Percentiles rank a stretch among this genome's conserved stretches.
These are phyloP conservation scores for Diachasma alloeum DNA, from an alignment of 1,140 invertebrate species.

Conservation along the genomic window DNA sequence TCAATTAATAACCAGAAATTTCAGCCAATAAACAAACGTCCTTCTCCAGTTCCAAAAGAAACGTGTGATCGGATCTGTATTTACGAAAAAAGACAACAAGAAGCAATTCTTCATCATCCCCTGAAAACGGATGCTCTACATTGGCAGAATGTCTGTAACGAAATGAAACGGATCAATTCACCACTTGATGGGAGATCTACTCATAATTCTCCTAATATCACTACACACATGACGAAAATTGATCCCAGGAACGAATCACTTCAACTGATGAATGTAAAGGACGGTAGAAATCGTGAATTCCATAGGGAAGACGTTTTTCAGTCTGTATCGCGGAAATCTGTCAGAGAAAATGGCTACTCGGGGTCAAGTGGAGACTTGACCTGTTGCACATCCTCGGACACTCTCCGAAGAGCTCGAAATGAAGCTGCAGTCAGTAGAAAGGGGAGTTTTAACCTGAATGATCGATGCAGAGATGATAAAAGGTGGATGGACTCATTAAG, in stretches of 20 bases:
- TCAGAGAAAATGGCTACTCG: conserved; percentile 44
- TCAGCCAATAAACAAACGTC: background rate
- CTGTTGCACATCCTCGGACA: conserved; percentile 39
- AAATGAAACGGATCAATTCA: background rate
- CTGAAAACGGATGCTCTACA: conserved; percentile 17
- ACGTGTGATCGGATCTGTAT: background rate
- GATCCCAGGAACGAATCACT: background rate
- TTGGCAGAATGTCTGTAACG: conserved; percentile 24
- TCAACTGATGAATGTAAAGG: background rate
- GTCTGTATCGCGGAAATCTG: conserved; percentile 32
- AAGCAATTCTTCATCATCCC: conserved; percentile 35
- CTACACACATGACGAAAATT: background rate
- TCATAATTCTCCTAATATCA: background rate
- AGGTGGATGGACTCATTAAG: conserved; percentile 65
- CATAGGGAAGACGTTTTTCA: conserved; percentile 25
- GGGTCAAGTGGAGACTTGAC: conserved; percentile 49
- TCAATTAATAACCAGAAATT: background rate
- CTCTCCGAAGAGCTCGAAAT: conserved; percentile 44
- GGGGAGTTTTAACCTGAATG: conserved; percentile 53
- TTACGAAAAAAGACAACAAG: conserved; percentile 33
- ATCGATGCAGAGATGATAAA: conserved; percentile 52
- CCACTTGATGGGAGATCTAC: background rate
- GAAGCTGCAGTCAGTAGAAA: conserved; percentile 46
- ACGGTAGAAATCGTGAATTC: conserved; percentile 27
- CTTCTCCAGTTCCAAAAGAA: conserved; percentile 7